Conservation (phyloP, 2,113 vertebrate genomes). For the Grallaria varia region DNA sequence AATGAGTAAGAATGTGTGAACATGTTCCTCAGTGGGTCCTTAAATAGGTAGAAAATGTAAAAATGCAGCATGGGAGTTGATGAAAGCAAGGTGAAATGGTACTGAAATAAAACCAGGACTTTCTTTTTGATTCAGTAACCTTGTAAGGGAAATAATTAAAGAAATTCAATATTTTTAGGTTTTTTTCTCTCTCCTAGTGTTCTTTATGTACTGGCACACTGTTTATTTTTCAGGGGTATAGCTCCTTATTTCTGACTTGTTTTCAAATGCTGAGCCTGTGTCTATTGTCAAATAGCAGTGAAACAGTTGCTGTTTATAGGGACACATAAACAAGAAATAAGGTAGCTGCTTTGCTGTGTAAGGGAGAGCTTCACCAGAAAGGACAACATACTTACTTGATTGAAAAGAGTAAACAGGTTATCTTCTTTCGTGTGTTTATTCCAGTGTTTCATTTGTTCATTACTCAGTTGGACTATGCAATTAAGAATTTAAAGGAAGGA, state of each 20-base stretch:
- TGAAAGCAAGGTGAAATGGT: constrained; percentile 59
- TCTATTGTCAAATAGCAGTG: not conserved
- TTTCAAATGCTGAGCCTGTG: not conserved
- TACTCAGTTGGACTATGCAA: not conserved
- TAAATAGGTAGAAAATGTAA: constrained; percentile 58
- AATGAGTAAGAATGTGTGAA: constrained; percentile 57
- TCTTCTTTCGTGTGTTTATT: not conserved
- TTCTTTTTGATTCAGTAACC: constrained; percentile 43
- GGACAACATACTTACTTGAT: not conserved
- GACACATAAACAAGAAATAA: not conserved
- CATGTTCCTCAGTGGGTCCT: constrained; percentile 44
- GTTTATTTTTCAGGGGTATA: constrained; percentile 29
- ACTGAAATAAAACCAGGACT: constrained; percentile 28
- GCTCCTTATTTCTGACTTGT: not conserved
- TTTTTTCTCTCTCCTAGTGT: not conserved
- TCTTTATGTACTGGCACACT: not conserved
- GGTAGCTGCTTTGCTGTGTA: not conserved
- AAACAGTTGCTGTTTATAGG: not conserved
- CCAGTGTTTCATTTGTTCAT: not conserved
- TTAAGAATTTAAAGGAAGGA: not conserved
- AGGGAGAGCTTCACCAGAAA: not conserved
- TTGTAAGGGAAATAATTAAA: constrained; percentile 54
- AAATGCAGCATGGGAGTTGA: constrained; percentile 22
- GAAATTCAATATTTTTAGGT: not conserved
- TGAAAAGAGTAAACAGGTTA: not conserved